phyloP scores from a whole-genome alignment of 2,888 invertebrate genomes.

The Oeneis ivallda region DNA sequence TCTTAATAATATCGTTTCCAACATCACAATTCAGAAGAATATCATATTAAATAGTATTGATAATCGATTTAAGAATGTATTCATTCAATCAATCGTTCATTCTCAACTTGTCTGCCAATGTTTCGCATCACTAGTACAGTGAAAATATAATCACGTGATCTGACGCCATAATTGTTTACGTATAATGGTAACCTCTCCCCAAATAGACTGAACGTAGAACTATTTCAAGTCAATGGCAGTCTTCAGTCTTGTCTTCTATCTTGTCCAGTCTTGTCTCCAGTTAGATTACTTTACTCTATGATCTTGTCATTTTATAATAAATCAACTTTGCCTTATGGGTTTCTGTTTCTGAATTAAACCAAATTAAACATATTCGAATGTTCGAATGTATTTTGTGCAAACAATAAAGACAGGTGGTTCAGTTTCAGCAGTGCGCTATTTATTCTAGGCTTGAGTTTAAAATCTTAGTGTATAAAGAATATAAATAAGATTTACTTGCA shows the following conservation, averaged over 20 bases:
- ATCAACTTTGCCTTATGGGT: constrained; percentile 40
- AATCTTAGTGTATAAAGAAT: constrained; percentile 12
- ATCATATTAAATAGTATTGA: too few species aligned
- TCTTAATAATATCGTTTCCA: too few species aligned
- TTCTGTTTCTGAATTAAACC: not conserved
- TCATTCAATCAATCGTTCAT: too few species aligned
- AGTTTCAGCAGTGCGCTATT: constrained; percentile 6
- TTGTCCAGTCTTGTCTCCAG: too few species aligned
- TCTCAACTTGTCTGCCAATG: too few species aligned
- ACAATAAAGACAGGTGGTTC: constrained; percentile 5
- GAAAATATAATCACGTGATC: too few species aligned
- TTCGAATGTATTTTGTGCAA: constrained; percentile 32
- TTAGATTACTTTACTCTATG: too few species aligned
- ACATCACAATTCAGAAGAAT: too few species aligned
- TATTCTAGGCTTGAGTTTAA: not conserved
- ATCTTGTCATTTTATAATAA: constrained; percentile 44
- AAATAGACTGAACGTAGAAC: constrained; percentile 47
- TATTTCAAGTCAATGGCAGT: constrained; percentile 56
- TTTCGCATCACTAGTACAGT: too few species aligned
- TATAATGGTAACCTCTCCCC: too few species aligned
- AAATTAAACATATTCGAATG: constrained; percentile 27
- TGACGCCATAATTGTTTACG: too few species aligned
- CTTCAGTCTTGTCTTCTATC: constrained; percentile 64
- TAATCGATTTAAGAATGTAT: too few species aligned
- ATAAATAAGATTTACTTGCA: constrained; percentile 44